Evolutionary conservation across 2,888 invertebrate genomes (phyloP), one percentile per base, ranked within the genome.

Genomic region (Tinea trinotella): DNA sequence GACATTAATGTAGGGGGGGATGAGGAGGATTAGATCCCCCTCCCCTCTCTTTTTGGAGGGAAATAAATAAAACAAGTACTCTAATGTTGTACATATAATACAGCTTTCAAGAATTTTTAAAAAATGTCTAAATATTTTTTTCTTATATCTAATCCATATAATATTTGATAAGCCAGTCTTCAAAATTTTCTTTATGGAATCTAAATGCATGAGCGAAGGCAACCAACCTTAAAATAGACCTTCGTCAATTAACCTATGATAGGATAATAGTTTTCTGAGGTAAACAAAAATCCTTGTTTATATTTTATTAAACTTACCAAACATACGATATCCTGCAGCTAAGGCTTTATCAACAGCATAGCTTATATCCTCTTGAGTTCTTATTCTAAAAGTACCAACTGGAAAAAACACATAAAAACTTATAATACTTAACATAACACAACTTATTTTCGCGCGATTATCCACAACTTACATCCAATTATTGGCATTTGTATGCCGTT

Each of bases 351-450:
- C 90, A 7, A 94, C 64, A 1, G 88, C 88, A 10, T 57, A 56
- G 54, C 65, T 62, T 1, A 79, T 58, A 3, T 56, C 49, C 19
- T 88, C 78, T 20, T 66, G 65, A 18, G 88, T 88, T 34, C 74
- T 75, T 40, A 92, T 87, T 60, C 86, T 87, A 62, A 84, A 92
- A 1, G 93, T 93, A 7, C 93, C 93, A 67, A 92, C 80, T 81
- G 62, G 20, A 73, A 75, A 57, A 55, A 59, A 57, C 35, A 17
- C 22, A 7, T 40, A 17, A n/a, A 49, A 90, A 52, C 18, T 89
- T 67, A 57, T 10, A 30, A n/a, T 30, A 30, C 7, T 4, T 4
- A 10, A 30, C 30, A 30, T 3, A 30, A 40, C n/a, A 40, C 6
- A 13, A 13, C 3, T 12, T 13, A 15, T 40, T 40, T 12, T 40